Percentiles rank a stretch among this genome's conserved stretches.
Conservation (phyloP, 2,113 vertebrate genomes). For the Hucho hucho region DNA sequence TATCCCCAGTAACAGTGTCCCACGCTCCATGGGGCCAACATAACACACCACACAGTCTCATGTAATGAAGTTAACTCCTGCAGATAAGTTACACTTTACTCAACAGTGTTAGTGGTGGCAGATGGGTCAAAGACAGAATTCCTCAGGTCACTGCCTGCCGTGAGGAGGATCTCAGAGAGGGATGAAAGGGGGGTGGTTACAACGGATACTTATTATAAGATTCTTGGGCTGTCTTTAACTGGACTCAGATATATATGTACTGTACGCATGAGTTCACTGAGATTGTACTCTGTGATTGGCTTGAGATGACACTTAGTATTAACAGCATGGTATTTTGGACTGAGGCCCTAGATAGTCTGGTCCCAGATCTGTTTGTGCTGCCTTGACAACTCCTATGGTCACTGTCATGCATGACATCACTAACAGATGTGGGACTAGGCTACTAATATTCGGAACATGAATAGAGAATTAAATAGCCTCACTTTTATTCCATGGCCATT, state of each 20-base stretch:
- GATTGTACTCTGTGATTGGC: background rate
- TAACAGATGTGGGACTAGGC: too few species aligned
- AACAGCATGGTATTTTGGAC: background rate
- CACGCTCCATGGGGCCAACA: constrained; percentile 64
- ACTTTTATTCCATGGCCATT: constrained; percentile 5
- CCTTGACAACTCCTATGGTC: too few species aligned
- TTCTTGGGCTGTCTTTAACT: background rate
- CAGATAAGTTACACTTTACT: constrained; percentile 33
- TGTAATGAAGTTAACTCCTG: constrained; percentile 40
- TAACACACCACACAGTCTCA: constrained; percentile 53
- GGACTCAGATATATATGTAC: background rate
- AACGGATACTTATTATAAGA: background rate
- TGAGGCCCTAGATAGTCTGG: background rate
- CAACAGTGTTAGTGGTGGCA: constrained; percentile 2
- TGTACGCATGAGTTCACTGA: background rate
- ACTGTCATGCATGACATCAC: too few species aligned
- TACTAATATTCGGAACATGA: background rate
- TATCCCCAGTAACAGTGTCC: constrained; percentile 63
- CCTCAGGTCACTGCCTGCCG: background rate
- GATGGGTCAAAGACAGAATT: background rate
- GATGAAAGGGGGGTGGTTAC: background rate
- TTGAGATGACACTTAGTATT: background rate
- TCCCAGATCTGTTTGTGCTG: background rate
- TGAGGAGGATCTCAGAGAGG: background rate
- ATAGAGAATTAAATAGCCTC: background rate